A percentile compares a stretch with the other conserved stretches of the same genome.
phyloP scores from a whole-genome alignment of 2,113 vertebrate genomes.

The Picathartes gymnocephalus region DNA sequence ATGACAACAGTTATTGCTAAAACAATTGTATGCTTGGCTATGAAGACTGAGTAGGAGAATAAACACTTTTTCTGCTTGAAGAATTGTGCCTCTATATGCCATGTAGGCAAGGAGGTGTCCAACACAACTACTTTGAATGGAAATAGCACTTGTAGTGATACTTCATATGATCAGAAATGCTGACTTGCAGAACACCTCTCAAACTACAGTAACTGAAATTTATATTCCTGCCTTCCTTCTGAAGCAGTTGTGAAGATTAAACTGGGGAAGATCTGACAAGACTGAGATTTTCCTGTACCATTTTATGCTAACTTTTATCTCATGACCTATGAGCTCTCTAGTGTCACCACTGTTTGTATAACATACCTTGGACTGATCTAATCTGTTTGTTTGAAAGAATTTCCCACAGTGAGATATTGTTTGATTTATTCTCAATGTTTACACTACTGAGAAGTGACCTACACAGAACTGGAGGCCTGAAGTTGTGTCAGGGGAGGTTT shows the following conservation, averaged over 20 bases:
- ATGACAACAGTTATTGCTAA: neutral
- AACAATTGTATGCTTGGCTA: neutral
- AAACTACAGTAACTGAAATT: neutral
- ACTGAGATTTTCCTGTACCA: neutral
- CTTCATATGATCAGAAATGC: neutral
- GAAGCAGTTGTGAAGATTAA: neutral
- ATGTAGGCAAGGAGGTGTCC: neutral
- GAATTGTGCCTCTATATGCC: neutral
- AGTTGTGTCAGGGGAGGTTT: neutral
- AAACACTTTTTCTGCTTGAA: neutral
- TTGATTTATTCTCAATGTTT: slow-evolving; percentile 42
- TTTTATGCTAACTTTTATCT: slow-evolving; percentile 27
- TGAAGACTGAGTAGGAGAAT: neutral
- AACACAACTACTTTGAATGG: neutral
- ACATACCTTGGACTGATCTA: slow-evolving; percentile 11
- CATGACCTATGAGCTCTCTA: slow-evolving; percentile 15
- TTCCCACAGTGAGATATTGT: slow-evolving; percentile 48
- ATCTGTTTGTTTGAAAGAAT: slow-evolving; percentile 46
- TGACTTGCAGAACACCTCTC: neutral
- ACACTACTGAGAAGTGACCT: slow-evolving; percentile 6
- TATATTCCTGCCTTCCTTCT: neutral
- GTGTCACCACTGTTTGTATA: slow-evolving; percentile 24
- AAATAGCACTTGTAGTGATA: neutral
- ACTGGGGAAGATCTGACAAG: neutral
- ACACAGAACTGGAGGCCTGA: neutral